A percentile compares a stretch with the other conserved stretches of the same genome.
These are phyloP conservation scores for Desmophyllum pertusum DNA, from an alignment of 92 coral and sea anemone genomes.

Conservation along the genomic window DNA sequence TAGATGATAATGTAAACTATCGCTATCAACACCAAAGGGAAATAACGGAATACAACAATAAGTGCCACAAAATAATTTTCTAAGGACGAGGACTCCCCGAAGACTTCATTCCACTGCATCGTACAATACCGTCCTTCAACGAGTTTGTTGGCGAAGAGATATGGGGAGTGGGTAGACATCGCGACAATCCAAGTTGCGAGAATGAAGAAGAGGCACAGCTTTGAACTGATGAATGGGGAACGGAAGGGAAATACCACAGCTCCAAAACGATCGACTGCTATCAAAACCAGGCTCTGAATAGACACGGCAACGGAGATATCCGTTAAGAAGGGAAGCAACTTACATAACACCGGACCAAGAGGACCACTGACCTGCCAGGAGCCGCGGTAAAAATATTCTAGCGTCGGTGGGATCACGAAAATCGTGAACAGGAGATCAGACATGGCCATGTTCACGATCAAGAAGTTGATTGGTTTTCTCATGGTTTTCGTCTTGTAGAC, in stretches of 20 bases:
- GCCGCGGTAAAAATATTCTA: not conserved
- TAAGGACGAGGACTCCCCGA: too few relatives aligned
- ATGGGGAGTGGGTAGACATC: too few relatives aligned
- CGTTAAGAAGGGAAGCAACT: not conserved
- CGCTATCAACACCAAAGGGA: too few relatives aligned
- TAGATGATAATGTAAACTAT: too few relatives aligned
- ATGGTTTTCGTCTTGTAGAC: not conserved
- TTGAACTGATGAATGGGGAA: too few relatives aligned
- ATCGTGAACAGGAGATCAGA: not conserved
- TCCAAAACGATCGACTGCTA: not conserved
- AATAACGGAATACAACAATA: too few relatives aligned
- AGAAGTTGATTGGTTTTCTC: not conserved
- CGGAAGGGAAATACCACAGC: too few relatives aligned
- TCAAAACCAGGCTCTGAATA: not conserved
- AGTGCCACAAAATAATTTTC: too few relatives aligned
- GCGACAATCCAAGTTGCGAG: too few relatives aligned
- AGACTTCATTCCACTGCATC: too few relatives aligned
- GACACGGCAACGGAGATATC: not conserved
- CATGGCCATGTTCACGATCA: slow-evolving; percentile 18
- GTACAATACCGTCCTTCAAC: not conserved
- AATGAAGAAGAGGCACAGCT: too few relatives aligned
- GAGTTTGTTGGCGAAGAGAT: too few relatives aligned
- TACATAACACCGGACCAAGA: not conserved
- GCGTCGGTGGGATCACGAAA: not conserved
- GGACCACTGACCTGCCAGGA: not conserved